Percentiles rank a stretch among this genome's conserved stretches.
These are phyloP conservation scores for Megamerina dolium DNA, from an alignment of 2,888 invertebrate genomes.

Conservation along the genomic window DNA sequence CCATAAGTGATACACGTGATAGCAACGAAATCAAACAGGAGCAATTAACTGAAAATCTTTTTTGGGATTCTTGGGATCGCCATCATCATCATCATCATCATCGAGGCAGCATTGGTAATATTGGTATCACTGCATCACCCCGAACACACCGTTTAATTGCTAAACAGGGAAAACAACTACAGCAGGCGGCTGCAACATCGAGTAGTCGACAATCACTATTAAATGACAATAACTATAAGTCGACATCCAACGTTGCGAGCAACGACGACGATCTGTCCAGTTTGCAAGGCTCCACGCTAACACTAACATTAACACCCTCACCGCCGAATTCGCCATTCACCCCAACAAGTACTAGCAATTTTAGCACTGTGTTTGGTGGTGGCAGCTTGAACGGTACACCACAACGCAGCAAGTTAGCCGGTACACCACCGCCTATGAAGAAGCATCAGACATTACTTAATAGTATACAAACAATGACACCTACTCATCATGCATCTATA, in stretches of 20 bases:
- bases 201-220: slow-evolving; percentile 22
- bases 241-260: slow-evolving; percentile 13
- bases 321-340: slow-evolving; percentile 48
- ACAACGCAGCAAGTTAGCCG: slow-evolving; percentile 35
- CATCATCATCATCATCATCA: slow-evolving; percentile 49
- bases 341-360: slow-evolving; percentile 21
- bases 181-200: slow-evolving; percentile 17
- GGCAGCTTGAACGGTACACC: slow-evolving; percentile 39
- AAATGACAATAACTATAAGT: slow-evolving; percentile 22
- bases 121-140: slow-evolving; percentile 40
- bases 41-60: slow-evolving; percentile 53
- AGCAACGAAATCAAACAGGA: slow-evolving; percentile 15
- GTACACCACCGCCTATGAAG: slow-evolving; percentile 71
- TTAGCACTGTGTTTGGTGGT: slow-evolving; percentile 20
- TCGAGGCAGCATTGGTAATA: slow-evolving; percentile 44
- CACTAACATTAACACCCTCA: slow-evolving; percentile 46
- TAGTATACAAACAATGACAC: slow-evolving; percentile 37
- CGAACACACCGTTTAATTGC: slow-evolving; percentile 35
- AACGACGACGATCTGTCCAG: slow-evolving; percentile 26
- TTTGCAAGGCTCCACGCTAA: slow-evolving; percentile 34
- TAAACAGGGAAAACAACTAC: slow-evolving; percentile 28
- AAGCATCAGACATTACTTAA: slow-evolving; percentile 61
- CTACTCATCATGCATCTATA: slow-evolving; percentile 25
- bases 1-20: slow-evolving; percentile 18
- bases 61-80: slow-evolving; percentile 66